A percentile compares a stretch with the other conserved stretches of the same genome.
Evolutionary conservation across 2,797 vertebrate species (phyloP).

Genomic region (Bovichtus variegatus): DNA sequence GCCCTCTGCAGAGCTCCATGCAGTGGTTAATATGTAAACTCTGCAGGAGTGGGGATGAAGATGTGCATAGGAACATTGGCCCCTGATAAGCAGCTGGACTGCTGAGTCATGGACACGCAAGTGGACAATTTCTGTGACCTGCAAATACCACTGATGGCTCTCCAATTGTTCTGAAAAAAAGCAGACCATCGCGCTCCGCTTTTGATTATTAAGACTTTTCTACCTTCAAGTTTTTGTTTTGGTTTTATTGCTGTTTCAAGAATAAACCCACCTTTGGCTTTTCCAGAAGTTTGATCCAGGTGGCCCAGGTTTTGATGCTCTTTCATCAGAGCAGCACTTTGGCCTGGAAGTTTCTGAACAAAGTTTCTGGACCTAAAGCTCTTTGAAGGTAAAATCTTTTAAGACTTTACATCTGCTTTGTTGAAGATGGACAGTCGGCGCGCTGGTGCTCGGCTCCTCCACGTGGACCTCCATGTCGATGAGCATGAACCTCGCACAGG

Average conservation of each 20-base stretch:
- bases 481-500: conserved; percentile 66
- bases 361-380: not conserved
- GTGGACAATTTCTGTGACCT: conserved; percentile 25
- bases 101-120: conserved; percentile 61
- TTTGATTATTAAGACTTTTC: not conserved
- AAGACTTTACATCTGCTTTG: not conserved
- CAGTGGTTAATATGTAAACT: conserved; percentile 83
- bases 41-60: conserved; percentile 34
- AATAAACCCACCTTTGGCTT: not conserved
- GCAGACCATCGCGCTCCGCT: not conserved
- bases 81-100: conserved; percentile 66
- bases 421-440: conserved; percentile 63
- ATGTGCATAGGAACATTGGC: conserved; percentile 78
- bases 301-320: conserved; percentile 2
- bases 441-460: conserved; percentile 46
- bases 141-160: not conserved
- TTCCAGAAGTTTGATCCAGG: not conserved
- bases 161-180: not conserved
- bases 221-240: not conserved
- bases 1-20: conserved; percentile 1
- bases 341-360: not conserved
- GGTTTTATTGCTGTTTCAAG: not conserved
- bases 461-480: conserved; percentile 76
- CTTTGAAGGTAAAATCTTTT: not conserved
- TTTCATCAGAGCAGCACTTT: not conserved